Evolutionary conservation across 2,888 invertebrate species (phyloP), one percentile per base, ranked within the genome.

Genomic region (Nebria salina): DNA sequence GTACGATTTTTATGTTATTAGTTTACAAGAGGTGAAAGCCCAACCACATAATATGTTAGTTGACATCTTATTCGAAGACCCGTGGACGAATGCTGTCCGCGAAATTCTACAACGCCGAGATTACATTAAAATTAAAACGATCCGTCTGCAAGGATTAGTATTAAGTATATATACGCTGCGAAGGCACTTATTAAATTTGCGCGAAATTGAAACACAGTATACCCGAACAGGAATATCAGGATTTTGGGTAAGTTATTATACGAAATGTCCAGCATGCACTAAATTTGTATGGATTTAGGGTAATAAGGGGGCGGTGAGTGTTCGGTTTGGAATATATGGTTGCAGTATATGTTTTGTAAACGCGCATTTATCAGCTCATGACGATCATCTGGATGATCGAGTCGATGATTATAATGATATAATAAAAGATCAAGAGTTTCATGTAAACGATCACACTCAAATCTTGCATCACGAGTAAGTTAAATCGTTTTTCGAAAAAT

Each of bases 301-400:
- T 42, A 98, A 98, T 89, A 98, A 98, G 91, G 98, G 98, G 25
- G 98, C 96, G 3, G 96, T 97, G 0, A 96, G 96, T 87, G 91
- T 97, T 77, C 91, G 98, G 82, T 92, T 98, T 86, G 95, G 94
- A 85, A 91, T 97, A 54, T 96, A 96, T 87, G 98, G 97, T 1
- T 95, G 96, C 86, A 97, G 96, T 0, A 87, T 98, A 76, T 96
- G 97, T 86, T 92, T 98, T 80, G 94, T 98, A 8, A 98, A 97
- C 87, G 93, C 95, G 73, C 98, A 98, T 89, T 89, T 98, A 84
- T 95, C 97, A 1, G 96, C 98, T 3, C 98, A 98, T 86, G 96
- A 97, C 86, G 93, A 96, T 84, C 91, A 95, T 83, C 89, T 96
- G 76, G 92, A 94, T n/a, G 96, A 96, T 84, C 91, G 98, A 81